Conservation (phyloP, 2,113 vertebrate genomes). For the Elachura formosa region DNA sequence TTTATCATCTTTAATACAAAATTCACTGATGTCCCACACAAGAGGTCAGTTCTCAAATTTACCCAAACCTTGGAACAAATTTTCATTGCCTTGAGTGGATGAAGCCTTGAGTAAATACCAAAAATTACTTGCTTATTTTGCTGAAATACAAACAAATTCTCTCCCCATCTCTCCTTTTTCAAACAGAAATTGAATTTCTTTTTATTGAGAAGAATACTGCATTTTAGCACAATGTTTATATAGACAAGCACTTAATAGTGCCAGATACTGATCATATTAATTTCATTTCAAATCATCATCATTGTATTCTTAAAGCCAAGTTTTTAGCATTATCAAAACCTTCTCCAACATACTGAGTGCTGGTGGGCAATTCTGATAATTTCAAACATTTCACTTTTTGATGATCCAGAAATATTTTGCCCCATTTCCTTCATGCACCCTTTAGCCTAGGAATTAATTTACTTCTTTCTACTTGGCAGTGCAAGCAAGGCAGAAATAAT, state of each 20-base stretch:
- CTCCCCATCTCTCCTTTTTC: background rate
- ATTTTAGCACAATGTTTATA: background rate
- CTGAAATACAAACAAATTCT: background rate
- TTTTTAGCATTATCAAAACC: background rate
- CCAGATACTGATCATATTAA: background rate
- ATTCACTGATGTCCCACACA: background rate
- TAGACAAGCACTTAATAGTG: background rate
- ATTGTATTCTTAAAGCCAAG: background rate
- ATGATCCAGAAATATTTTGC: background rate
- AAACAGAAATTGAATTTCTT: background rate
- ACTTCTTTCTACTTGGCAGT: background rate
- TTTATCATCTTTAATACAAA: background rate
- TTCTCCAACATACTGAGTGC: background rate
- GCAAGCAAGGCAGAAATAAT: background rate
- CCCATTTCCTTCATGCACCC: background rate
- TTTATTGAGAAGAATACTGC: background rate
- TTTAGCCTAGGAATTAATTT: background rate
- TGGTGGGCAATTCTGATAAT: background rate
- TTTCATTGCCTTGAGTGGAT: background rate
- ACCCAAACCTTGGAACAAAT: background rate
- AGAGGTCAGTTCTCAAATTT: background rate
- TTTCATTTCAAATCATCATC: background rate
- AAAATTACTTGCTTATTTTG: background rate
- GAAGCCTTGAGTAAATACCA: background rate
- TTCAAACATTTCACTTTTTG: constrained; percentile 5